Evolutionary conservation across 2,888 invertebrate genomes (phyloP).

Genomic region (Molorchus minor): DNA sequence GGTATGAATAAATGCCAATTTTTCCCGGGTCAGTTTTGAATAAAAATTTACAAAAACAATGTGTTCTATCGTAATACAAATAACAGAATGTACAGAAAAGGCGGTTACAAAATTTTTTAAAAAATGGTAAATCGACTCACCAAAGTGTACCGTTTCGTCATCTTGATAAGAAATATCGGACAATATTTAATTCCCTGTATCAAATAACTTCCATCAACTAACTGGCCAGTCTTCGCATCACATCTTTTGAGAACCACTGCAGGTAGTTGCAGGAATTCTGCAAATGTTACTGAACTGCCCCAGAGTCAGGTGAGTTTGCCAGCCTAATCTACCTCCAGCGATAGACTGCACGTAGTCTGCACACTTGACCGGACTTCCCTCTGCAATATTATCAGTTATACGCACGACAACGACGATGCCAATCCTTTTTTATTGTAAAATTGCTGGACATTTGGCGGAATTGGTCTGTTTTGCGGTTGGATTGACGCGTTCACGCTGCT

Average conservation of each 20-base stretch:
- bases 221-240: conserved; percentile 15
- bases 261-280: conserved; percentile 30
- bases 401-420: conserved; percentile 13
- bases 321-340: conserved; percentile 25
- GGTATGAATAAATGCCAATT: too few species aligned
- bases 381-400: conserved; percentile 21
- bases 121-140: conserved; percentile 26
- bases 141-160: conserved; percentile 37
- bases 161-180: conserved; percentile 16
- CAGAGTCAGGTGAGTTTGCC: conserved; percentile 27
- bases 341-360: conserved; percentile 5
- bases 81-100: too few species aligned
- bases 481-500: neutral
- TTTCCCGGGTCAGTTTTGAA: too few species aligned
- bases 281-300: conserved; percentile 40
- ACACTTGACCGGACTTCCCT: conserved; percentile 22
- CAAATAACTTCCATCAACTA: conserved; percentile 18
- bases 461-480: conserved; percentile 5
- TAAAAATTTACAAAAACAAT: too few species aligned
- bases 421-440: conserved; percentile 23
- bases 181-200: neutral
- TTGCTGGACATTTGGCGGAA: conserved; percentile 2
- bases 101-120: too few species aligned
- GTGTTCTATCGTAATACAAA: too few species aligned
- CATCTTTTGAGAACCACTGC: conserved; percentile 25